Conservation (phyloP, 1,140 invertebrate species). For the Meloidogyne chitwoodi region DNA sequence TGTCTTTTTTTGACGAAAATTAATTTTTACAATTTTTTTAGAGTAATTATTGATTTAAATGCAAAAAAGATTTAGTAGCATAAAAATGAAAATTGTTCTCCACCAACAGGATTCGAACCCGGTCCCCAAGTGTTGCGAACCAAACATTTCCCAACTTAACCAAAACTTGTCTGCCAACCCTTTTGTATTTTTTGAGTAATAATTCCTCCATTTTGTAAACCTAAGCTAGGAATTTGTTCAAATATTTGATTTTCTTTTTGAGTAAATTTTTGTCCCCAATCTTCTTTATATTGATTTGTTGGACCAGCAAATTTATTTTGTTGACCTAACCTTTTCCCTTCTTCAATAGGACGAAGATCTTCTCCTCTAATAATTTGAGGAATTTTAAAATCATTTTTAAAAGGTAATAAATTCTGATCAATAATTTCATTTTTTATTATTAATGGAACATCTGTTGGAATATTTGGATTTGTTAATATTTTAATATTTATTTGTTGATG, state of each 20-base stretch:
- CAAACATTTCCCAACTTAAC: neutral
- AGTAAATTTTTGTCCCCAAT: slow-evolving; percentile 23
- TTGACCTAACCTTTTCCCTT: slow-evolving; percentile 21
- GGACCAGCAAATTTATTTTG: slow-evolving; percentile 24
- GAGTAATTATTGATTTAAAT: neutral
- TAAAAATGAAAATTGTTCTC: neutral
- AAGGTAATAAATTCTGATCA: neutral
- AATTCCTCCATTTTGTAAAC: neutral
- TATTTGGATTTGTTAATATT: slow-evolving; percentile 9
- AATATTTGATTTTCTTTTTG: neutral
- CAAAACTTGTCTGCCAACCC: neutral
- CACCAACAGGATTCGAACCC: neutral
- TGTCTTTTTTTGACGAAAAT: neutral
- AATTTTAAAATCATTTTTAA: neutral
- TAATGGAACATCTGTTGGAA: neutral
- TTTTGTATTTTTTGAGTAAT: neutral
- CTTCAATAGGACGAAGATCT: slow-evolving; percentile 17
- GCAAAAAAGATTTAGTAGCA: neutral
- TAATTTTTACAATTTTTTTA: neutral
- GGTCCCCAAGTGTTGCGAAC: neutral
- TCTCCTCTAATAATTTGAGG: slow-evolving; percentile 13
- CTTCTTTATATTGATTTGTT: slow-evolving; percentile 35
- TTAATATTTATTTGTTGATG: too few species aligned
- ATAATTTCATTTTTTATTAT: neutral
- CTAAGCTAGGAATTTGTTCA: neutral